Evolutionary conservation across 2,888 invertebrate species (phyloP).

Genomic region (Xestoiulus laeticollis): DNA sequence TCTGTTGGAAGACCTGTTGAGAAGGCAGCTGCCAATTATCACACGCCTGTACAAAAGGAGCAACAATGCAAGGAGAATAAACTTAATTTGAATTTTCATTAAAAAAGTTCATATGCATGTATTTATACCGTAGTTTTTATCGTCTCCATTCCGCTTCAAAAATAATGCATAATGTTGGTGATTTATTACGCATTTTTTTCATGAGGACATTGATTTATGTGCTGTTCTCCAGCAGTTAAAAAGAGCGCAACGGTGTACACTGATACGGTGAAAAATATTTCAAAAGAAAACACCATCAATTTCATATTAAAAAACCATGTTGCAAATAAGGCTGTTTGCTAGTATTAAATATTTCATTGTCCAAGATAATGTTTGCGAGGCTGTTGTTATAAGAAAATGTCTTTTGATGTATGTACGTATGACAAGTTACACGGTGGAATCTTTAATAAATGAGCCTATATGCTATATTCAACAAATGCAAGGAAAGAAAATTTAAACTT

Average conservation of each 20-base stretch:
- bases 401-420: background rate
- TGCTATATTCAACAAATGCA: background rate
- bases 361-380: background rate
- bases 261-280: background rate
- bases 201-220: background rate
- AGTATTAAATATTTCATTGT: background rate
- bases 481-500: background rate
- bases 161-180: background rate
- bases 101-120: background rate
- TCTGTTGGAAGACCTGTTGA: background rate
- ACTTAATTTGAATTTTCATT: background rate
- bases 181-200: background rate
- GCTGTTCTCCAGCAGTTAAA: background rate
- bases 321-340: background rate
- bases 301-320: background rate
- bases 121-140: background rate
- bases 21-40: background rate
- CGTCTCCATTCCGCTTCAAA: background rate
- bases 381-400: background rate
- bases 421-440: background rate
- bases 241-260: background rate
- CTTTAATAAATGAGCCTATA: background rate
- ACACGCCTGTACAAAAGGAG: background rate
- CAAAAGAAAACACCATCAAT: background rate
- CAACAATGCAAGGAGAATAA: background rate